phyloP scores from a whole-genome alignment of 2,888 invertebrate genomes.

The Drosophila borborema region DNA sequence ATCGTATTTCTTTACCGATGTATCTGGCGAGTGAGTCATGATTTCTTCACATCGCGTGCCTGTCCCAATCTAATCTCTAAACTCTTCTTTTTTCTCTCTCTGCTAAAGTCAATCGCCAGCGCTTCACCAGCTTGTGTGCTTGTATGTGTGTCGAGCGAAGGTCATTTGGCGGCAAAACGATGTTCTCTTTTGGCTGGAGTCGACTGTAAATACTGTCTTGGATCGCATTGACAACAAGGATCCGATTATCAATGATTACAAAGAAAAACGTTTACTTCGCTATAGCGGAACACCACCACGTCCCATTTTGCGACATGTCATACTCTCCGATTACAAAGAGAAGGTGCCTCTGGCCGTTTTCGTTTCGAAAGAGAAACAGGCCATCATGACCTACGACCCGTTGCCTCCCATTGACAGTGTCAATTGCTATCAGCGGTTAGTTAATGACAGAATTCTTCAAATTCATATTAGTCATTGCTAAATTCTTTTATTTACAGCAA shows the following conservation, averaged over 20 bases:
- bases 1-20: slow-evolving; percentile 83
- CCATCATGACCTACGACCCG: slow-evolving; percentile 91
- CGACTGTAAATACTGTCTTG: slow-evolving; percentile 88
- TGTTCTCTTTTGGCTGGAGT: slow-evolving; percentile 91
- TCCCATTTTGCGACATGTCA: slow-evolving; percentile 84
- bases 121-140: slow-evolving; percentile 89
- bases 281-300: slow-evolving; percentile 83
- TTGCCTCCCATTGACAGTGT: slow-evolving; percentile 91
- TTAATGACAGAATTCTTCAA: background rate
- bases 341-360: slow-evolving; percentile 85
- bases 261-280: slow-evolving; percentile 85
- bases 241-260: slow-evolving; percentile 87
- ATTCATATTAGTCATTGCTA: background rate
- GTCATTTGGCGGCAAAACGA: slow-evolving; percentile 92
- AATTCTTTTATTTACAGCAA: slow-evolving; percentile 64
- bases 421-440: slow-evolving; percentile 88
- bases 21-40: slow-evolving; percentile 78
- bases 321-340: slow-evolving; percentile 86
- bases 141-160: slow-evolving; percentile 91
- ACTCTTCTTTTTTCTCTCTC: slow-evolving; percentile 18
- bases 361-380: slow-evolving; percentile 83
- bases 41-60: background rate
- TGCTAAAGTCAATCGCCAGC: slow-evolving; percentile 87
- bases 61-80: slow-evolving; percentile 20
- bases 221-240: slow-evolving; percentile 88